Base-by-base conservation (phyloP, 1,140 invertebrate genomes). In the Gonioctena quinquepunctata region DNA sequence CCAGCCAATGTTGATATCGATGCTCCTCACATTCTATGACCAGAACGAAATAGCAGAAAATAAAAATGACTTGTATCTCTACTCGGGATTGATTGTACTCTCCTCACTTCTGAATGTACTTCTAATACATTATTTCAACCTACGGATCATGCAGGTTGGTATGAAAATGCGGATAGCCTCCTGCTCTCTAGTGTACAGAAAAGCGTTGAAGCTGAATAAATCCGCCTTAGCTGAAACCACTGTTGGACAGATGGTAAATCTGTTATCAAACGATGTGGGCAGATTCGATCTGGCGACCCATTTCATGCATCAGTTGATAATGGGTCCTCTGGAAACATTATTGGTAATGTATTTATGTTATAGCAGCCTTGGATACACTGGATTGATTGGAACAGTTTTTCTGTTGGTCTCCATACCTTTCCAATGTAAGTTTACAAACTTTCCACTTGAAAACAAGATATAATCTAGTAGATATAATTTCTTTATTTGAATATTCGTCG, bases 201-300 rank as follows among this genome's bases (percentile, higher is more conserved):
- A 95, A 86, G 89, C 86, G 1, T 77, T 91, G 48, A 84, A 82
- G 72, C 76, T 90, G 0, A 89, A 87, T 7, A 86, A 85, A 71
- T 87, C 85, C 8, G 90, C 93, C 8, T 82, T 94, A 18, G 89
- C 89, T 0, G 88, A 92, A 79, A 94, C 93, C 0, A 90, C 94
- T 0, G 86, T 91, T 1, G 94, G 94, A 0, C 92, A 94, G 78
- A 91, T 95, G 57, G 90, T 96, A 0, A 97, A 96, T 81, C 85
- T 96, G 0, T 81, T 96, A 56, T 94, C 94, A 1, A 96, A 96
- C 68, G 94, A 96, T 76, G 88, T 91, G 11, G 89, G 88, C 16
- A 82, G 90, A 26, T 92, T 92, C 74, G 90, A 92, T 77, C 83
- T 89, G 54, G 88, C 89, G 0, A 84, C 87, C 0, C 83, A 89